A percentile compares a stretch with the other conserved stretches of the same genome.
These are phyloP conservation scores for Paramormyrops kingsleyae DNA, from an alignment of 2,113 vertebrate species.

Conservation along the genomic window DNA sequence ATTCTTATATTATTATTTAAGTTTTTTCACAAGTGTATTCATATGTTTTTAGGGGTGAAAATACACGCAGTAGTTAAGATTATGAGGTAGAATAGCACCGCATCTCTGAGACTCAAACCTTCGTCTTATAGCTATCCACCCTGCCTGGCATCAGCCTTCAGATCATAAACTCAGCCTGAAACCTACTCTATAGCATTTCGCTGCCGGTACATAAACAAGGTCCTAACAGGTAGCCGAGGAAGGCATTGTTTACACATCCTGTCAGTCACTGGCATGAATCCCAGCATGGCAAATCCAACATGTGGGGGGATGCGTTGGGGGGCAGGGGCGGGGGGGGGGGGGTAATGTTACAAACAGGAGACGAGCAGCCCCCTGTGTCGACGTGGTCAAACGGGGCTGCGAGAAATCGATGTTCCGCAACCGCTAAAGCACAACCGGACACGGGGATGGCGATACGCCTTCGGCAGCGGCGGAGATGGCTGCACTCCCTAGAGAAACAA, in stretches of 20 bases:
- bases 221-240: background rate
- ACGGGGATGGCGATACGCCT: background rate
- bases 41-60: background rate
- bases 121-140: background rate
- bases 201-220: background rate
- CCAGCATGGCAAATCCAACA: background rate
- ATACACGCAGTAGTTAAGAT: background rate
- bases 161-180: background rate
- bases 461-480: background rate
- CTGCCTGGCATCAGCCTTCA: background rate
- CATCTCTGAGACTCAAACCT: background rate
- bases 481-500: background rate
- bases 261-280: background rate
- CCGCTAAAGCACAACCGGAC: background rate
- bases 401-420: background rate
- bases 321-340: background rate
- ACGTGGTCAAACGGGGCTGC: background rate
- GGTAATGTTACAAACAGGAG: background rate
- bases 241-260: background rate
- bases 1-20: background rate
- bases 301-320: background rate
- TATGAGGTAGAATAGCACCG: background rate
- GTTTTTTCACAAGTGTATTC: background rate
- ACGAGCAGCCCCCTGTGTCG: background rate
- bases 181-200: background rate